Evolutionary conservation across 2,888 invertebrate species (phyloP), one percentile per base, ranked within the genome.

Genomic region (Mantis religiosa): DNA sequence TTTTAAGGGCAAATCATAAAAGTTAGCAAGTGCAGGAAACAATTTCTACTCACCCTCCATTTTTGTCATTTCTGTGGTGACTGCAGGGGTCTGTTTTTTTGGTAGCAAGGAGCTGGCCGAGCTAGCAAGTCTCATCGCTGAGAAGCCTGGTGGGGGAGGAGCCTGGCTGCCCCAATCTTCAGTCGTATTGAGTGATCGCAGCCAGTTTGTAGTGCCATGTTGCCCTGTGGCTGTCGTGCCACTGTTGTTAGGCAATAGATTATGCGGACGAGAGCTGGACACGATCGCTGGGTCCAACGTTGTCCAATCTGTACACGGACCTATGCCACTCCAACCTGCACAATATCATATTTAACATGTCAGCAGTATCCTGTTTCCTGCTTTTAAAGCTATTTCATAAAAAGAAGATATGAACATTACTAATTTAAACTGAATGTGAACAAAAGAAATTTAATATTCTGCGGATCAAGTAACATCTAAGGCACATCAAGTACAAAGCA

Each of bases 211-310:
- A 6, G 54, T 81, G 25, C 28, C 28, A 87, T 47, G 54, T 20
- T 54, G 54, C 54, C 54, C 54, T 54, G 54, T 54, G 54, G 54
- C 25, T 3, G 15, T 71, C 54, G 54, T 71, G 54, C 54, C 54
- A 71, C 54, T 83, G 83, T 9, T 88, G 81, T 82, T 82, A 25
- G 86, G 34, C 27, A 86, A 47, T 14, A 87, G 71, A 28, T 84
- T 89, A 25, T 87, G 89, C 27, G 93, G 94, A 91, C 96, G 95
- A 90, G 96, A 96, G 90, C 96, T 96, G 90, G 96, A 96, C 93
- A 98, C 95, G 91, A 98, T 98, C 91, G 98, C 98, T 90, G 98
- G 98, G 94, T 99, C 98, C 95, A 98, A 95, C 91, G 97, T 96
- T 91, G 98, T 97, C 98, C 98, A 98, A 94, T 98, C 98, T 91